A percentile compares a stretch with the other conserved stretches of the same genome.
Evolutionary conservation across 2,797 vertebrate species (phyloP).

Genomic region (Buceros bicornis): DNA sequence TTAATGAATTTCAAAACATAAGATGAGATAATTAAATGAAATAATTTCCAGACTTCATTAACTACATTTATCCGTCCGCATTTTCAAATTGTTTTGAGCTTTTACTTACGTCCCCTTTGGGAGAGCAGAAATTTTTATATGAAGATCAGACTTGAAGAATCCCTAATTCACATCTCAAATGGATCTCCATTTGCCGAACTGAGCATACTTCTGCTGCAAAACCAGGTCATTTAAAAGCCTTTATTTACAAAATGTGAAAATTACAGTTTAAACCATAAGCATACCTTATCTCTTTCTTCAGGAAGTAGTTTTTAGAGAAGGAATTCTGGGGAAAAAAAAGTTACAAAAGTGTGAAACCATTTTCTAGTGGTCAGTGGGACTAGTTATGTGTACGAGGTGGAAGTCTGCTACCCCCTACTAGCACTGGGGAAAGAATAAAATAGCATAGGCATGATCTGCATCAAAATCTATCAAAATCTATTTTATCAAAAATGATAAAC

Average conservation of each 20-base stretch:
- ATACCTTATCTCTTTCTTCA: background rate
- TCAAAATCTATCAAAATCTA: background rate
- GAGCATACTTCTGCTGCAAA: background rate
- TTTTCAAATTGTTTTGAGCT: conserved; percentile 41
- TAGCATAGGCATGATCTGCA: background rate
- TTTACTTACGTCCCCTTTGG: background rate
- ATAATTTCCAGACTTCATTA: conserved; percentile 41
- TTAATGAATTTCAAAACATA: conserved; percentile 19
- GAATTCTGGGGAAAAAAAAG: background rate
- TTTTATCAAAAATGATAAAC: background rate
- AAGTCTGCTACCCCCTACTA: background rate
- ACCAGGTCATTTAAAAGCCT: background rate
- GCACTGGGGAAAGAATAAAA: background rate
- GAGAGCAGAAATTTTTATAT: conserved; percentile 17
- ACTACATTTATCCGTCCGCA: background rate
- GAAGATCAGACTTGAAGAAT: conserved; percentile 9
- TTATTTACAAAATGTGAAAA: background rate
- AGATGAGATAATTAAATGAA: conserved; percentile 1
- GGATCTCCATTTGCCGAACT: background rate
- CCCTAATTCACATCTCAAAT: conserved; percentile 7
- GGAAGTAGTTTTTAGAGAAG: background rate
- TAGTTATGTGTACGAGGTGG: fast-evolving
- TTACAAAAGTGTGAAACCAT: background rate
- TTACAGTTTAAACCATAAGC: background rate
- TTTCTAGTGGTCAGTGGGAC: background rate